phyloP scores from a whole-genome alignment of 2,113 vertebrate genomes.

The Himantopus leucocephalus region DNA sequence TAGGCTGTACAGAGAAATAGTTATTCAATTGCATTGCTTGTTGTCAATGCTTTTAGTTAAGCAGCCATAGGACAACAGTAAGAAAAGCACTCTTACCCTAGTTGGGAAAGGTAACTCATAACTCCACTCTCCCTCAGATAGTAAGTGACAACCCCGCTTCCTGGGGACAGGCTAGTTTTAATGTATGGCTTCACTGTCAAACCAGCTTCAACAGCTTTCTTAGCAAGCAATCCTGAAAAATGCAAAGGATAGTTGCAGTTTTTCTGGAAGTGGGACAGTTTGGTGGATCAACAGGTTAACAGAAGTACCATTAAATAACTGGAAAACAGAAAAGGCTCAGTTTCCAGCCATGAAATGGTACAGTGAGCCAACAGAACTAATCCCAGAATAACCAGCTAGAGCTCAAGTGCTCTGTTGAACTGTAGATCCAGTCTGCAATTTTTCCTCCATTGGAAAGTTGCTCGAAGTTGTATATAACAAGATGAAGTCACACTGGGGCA shows the following conservation, averaged over 20 bases:
- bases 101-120: slow-evolving; percentile 86
- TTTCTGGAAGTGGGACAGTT: not conserved
- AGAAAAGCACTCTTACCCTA: slow-evolving; percentile 77
- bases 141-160: slow-evolving; percentile 97
- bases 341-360: not conserved
- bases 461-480: not conserved
- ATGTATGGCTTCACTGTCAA: slow-evolving; percentile 92
- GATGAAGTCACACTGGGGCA: not conserved
- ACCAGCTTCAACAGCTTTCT: slow-evolving; percentile 89
- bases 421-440: not conserved
- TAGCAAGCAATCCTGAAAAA: slow-evolving; percentile 87
- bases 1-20: not conserved
- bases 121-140: slow-evolving; percentile 94
- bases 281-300: not conserved
- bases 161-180: slow-evolving; percentile 96
- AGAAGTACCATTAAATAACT: not conserved
- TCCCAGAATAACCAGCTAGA: not conserved
- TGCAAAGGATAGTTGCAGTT: not conserved
- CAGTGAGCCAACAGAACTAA: not conserved
- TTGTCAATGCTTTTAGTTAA: not conserved
- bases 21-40: not conserved
- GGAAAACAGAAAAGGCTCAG: not conserved
- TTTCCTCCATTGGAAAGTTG: not conserved
- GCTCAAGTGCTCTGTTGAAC: not conserved
- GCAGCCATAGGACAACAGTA: not conserved